phyloP scores from a whole-genome alignment of 2,797 vertebrate genomes.

The Oceanodroma leucorhoa region DNA sequence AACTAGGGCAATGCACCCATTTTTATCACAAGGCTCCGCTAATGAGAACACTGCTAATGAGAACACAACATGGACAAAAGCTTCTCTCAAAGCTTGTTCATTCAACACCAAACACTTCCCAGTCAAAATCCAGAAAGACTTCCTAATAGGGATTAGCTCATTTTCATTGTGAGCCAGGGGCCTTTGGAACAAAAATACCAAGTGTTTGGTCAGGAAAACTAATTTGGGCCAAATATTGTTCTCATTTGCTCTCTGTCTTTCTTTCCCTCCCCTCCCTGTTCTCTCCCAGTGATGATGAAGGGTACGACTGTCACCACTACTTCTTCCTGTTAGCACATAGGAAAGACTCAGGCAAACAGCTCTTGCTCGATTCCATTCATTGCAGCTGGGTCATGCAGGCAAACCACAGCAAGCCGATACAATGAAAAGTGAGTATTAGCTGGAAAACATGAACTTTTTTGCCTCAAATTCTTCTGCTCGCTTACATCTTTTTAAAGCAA shows the following conservation, averaged over 20 bases:
- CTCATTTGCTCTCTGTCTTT: slow-evolving; percentile 9
- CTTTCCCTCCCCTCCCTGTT: neutral
- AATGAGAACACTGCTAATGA: slow-evolving; percentile 58
- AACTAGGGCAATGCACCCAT: neutral
- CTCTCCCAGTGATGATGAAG: slow-evolving; percentile 15
- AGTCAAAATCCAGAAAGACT: slow-evolving; percentile 49
- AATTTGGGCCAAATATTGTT: slow-evolving; percentile 52
- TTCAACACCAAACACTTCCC: slow-evolving; percentile 34
- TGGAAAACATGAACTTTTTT: neutral
- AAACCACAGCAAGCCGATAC: neutral
- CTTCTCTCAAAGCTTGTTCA: slow-evolving; percentile 25
- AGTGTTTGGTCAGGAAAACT: slow-evolving; percentile 50
- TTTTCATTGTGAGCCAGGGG: slow-evolving; percentile 36
- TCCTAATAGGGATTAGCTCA: slow-evolving; percentile 51
- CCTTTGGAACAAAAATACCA: slow-evolving; percentile 35
- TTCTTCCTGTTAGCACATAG: slow-evolving; percentile 17
- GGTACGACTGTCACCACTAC: slow-evolving; percentile 4
- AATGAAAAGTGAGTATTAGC: neutral
- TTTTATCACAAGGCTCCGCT: slow-evolving; percentile 18
- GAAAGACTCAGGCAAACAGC: neutral
- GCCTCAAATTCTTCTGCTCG: neutral
- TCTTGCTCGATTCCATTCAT: neutral
- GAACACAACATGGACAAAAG: slow-evolving; percentile 52
- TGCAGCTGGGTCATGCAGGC: slow-evolving; percentile 24
- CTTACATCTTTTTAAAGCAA: neutral